Percentiles rank a stretch among this genome's conserved stretches.
Evolutionary conservation across 2,888 invertebrate genomes (phyloP).

Genomic region (Mechanitis mazaeus): DNA sequence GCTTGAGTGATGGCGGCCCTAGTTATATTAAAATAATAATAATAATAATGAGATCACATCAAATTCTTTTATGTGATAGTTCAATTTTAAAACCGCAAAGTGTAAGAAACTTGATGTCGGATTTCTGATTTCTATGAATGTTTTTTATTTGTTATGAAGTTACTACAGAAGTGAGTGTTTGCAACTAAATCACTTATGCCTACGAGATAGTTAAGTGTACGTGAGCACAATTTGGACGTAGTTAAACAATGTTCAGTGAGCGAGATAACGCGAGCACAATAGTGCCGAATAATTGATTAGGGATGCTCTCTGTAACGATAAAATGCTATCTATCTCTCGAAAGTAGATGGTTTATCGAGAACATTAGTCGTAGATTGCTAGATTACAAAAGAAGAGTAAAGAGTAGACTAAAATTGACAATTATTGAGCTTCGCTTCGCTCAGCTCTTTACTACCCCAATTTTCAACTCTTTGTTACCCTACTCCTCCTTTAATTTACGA

Average conservation of each 20-base stretch:
- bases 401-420: not conserved
- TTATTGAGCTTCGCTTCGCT: too few species aligned
- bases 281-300: slow-evolving; percentile 1
- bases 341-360: not conserved
- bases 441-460: too few species aligned
- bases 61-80: too few species aligned
- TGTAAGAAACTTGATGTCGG: too few species aligned
- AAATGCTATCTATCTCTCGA: not conserved
- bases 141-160: too few species aligned
- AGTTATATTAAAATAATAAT: too few species aligned
- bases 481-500: too few species aligned
- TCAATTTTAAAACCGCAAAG: too few species aligned
- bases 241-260: slow-evolving; percentile 17
- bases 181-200: slow-evolving; percentile 40
- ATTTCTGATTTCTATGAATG: too few species aligned
- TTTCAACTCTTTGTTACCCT: too few species aligned
- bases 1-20: too few species aligned
- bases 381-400: not conserved
- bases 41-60: too few species aligned
- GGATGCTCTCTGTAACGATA: slow-evolving; percentile 1
- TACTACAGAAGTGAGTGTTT: not conserved
- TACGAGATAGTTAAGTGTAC: slow-evolving; percentile 38
- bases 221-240: slow-evolving; percentile 38
- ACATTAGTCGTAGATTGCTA: not conserved
- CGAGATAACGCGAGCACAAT: slow-evolving; percentile 4